These are phyloP conservation scores for Leuciscus waleckii DNA, from an alignment of 2,797 vertebrate species.

Conservation along the genomic window DNA sequence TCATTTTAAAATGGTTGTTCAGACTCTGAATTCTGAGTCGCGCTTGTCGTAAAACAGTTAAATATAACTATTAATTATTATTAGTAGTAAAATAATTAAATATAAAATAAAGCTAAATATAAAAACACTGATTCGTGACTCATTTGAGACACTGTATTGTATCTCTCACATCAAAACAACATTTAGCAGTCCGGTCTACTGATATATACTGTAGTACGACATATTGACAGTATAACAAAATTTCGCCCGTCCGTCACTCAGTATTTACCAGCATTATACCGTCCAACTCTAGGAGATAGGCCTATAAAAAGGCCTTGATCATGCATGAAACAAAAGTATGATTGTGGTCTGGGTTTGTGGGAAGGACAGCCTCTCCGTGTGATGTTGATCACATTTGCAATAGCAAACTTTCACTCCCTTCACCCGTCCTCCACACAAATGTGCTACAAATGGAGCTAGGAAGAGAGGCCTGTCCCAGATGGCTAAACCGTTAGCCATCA, in stretches of 20 bases:
- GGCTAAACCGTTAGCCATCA: conserved; percentile 46
- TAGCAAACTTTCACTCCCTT: conserved; percentile 47
- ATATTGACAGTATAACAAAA: neutral
- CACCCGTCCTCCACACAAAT: conserved; percentile 49
- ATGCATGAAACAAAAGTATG: conserved; percentile 6
- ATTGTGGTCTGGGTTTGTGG: conserved; percentile 3
- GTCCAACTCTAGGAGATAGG: neutral
- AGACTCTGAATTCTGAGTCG: neutral
- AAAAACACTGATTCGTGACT: neutral
- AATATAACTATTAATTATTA: no score
- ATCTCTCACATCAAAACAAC: neutral
- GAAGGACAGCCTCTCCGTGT: conserved; percentile 37
- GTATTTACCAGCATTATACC: neutral
- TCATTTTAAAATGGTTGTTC: no score
- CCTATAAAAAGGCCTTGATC: neutral
- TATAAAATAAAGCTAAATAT: no score
- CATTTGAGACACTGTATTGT: neutral
- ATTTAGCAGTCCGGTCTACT: neutral
- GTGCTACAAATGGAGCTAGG: conserved; percentile 58
- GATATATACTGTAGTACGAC: neutral
- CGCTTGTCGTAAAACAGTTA: neutral
- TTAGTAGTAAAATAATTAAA: no score
- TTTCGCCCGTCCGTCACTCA: neutral
- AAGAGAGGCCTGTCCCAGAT: conserved; percentile 51
- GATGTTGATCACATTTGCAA: conserved; percentile 51